Base-by-base conservation (phyloP, 2,888 invertebrate genomes). In the Acheta domesticus region DNA sequence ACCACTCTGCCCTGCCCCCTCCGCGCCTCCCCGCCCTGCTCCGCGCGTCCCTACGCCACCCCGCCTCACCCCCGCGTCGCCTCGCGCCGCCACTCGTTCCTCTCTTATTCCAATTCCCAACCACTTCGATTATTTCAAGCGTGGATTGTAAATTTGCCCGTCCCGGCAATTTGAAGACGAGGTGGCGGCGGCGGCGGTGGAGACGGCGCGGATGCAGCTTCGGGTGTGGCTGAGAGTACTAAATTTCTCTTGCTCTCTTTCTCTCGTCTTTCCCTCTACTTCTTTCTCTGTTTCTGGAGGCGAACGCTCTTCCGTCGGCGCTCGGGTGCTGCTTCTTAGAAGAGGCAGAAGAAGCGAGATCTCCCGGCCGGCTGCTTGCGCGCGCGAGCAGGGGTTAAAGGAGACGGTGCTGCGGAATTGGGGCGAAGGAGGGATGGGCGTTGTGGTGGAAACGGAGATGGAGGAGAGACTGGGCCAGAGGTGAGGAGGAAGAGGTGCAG, bases 81-180 rank as follows among this genome's bases (percentile, higher is more conserved):
- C 36, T 8, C 36, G 36, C 36, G 5, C 14, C 62, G 8, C n/a
- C 5, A 19, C 62, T 62, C 62, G 16, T 5, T 62, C 14, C 62
- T 62, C 8, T n/a, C n/a, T n/a, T 62, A 14, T n/a, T 62, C 62
- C 62, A 62, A 62, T 36, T 36, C 36, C 36, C 36, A 62, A 62
- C 62, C 62, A 62, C 62, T 62, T n/a, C 62, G 62, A 62, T 62
- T 62, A 62, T 62, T 62, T n/a, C 62, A n/a, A 62, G 62, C 62
- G 62, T 19, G 62, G 62, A 62, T 62, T n/a, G 62, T 62, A 62
- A 62, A 62, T 62, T 62, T 62, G 62, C 62, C 62, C 16, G n/a
- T 62, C 62, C n/a, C 62, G 62, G 62, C 62, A 62, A 62, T 62
- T 62, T 62, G 62, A 62, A 62, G 62, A 62, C 62, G n/a, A 14